These are phyloP conservation scores for Menura novaehollandiae DNA, from an alignment of 2,113 vertebrate genomes.

Conservation along the genomic window DNA sequence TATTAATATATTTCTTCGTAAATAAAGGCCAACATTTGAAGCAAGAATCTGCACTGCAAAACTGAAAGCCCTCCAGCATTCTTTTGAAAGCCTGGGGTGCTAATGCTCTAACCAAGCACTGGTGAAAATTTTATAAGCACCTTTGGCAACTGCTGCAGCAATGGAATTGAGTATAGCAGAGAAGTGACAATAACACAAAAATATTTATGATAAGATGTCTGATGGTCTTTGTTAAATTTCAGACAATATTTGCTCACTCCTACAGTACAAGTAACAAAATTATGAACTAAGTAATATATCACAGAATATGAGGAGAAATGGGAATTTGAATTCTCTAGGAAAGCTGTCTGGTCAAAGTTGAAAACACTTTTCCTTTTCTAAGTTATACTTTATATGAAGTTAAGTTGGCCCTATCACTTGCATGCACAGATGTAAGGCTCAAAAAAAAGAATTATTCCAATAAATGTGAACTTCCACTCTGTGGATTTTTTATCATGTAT, in stretches of 20 bases:
- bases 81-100: background rate
- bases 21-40: constrained; percentile 1
- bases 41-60: background rate
- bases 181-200: background rate
- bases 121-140: background rate
- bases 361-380: background rate
- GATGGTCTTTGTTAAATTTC: background rate
- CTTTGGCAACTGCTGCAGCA: background rate
- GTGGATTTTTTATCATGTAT: constrained; percentile 57
- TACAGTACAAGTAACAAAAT: background rate
- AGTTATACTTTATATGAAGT: background rate
- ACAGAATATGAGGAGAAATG: background rate
- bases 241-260: background rate
- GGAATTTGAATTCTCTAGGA: background rate
- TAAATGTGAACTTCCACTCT: background rate
- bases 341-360: background rate
- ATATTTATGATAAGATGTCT: background rate
- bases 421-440: background rate
- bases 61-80: background rate
- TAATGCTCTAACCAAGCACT: background rate
- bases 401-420: background rate
- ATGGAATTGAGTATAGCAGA: background rate
- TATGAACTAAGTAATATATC: background rate
- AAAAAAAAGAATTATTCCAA: constrained; percentile 3
- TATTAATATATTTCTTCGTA: background rate